Base-by-base conservation (phyloP, 1,140 invertebrate species). In the Drosophila takahashii region DNA sequence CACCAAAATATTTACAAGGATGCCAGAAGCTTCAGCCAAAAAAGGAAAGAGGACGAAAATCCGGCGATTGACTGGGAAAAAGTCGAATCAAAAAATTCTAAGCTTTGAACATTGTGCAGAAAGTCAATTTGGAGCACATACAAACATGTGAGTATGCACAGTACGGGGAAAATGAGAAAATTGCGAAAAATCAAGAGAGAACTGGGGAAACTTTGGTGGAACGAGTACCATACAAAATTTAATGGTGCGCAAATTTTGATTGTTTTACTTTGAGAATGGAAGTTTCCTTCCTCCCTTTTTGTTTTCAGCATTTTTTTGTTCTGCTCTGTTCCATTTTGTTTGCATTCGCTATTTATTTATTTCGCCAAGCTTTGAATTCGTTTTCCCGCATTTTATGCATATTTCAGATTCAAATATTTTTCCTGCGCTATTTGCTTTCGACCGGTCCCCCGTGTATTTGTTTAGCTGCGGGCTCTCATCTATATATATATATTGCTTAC, bases 231-330 rank as follows among this genome's bases (percentile, higher is more conserved):
- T 87, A 76, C 65, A 89, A 70, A 89, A 89, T 83, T 86, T 89
- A 86, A 86, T 86, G 83, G 84, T 56, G 79, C 84, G 84, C 70
- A 89, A 79, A 83, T 89, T 87, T 86, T 79, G 77, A 86, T 86
- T 87, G 84, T 79, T 81, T 81, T 66, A 73, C 81, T 86, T 85
- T 77, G 59, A 77, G 67, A 54, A 36, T 48, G 42, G 18, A 77
- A 66, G 32, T 65, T 86, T 76, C n/a, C 48, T 42, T 72, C 47
- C 32, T 60, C 51, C 56, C 34, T 8, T 48, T 47, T 45, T 27
- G 32, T 56, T 53, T 52, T 37, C 32, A 16, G 11, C n/a, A 11
- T 44, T 65, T 50, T 29, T 50, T 45, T 11, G 10, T 39, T 39
- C 8, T 16, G 18, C 41, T 60, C 22, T 53, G 13, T 39, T 45